Percentiles rank a stretch among this genome's conserved stretches.
phyloP scores from a whole-genome alignment of 2,888 invertebrate genomes.

The Synanthedon tipuliformis region DNA sequence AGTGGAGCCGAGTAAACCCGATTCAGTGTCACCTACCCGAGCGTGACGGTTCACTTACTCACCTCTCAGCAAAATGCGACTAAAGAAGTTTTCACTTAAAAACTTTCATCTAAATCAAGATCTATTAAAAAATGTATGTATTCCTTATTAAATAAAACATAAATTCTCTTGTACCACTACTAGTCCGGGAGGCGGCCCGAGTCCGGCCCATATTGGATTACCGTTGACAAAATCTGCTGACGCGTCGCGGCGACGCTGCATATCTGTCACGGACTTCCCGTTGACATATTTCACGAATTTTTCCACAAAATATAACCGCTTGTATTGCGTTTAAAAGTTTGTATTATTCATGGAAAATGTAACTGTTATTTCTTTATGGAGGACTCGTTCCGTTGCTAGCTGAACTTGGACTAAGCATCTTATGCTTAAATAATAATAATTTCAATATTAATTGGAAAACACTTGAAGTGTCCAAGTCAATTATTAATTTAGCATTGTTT shows the following conservation, averaged over 20 bases:
- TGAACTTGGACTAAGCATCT: too few species aligned
- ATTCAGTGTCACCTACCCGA: too few species aligned
- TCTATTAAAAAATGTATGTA: not conserved
- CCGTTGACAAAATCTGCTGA: conserved; percentile 47
- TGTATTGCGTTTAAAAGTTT: not conserved
- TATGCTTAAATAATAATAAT: too few species aligned
- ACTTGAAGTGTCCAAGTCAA: too few species aligned
- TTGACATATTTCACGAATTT: not conserved
- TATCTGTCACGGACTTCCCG: conserved; percentile 20
- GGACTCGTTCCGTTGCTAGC: too few species aligned
- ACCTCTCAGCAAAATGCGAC: too few species aligned
- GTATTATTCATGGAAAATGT: too few species aligned
- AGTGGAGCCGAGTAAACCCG: not conserved
- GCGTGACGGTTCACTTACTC: too few species aligned
- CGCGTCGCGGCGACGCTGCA: conserved; percentile 22
- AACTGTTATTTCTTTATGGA: too few species aligned
- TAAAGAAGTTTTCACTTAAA: too few species aligned
- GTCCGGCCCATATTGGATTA: conserved; percentile 48
- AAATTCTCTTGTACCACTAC: conserved; percentile 17
- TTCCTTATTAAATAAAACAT: not conserved
- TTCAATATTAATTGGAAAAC: too few species aligned
- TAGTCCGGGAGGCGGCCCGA: conserved; percentile 23
- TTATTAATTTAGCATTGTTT: too few species aligned
- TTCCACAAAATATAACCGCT: not conserved
- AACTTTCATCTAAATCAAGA: not conserved